Evolutionary conservation across 2,797 vertebrate genomes (phyloP), one percentile per base, ranked within the genome.

Genomic region (Ptychobarbus kaznakovi): DNA sequence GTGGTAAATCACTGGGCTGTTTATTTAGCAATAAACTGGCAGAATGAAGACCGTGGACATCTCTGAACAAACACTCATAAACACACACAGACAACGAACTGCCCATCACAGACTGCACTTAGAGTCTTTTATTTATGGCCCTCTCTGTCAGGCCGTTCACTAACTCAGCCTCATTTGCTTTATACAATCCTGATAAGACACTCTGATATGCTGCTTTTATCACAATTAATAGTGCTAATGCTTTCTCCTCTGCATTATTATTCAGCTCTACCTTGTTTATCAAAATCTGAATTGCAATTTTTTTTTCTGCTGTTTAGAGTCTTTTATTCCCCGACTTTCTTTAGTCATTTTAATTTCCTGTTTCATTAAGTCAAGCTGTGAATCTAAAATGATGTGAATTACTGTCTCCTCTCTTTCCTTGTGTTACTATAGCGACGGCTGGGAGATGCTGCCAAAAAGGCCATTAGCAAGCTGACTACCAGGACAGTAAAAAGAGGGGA

Each of bases 401-500:
- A 80, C 49, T 56, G 35, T 85, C 40, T 87, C 40, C 25, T 38
- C 68, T 75, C 77, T 66, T 91, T 90, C 87, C 93, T 61, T 91
- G 32, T 82, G 78, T 68, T 92, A 90, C 93, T 87, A 89, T 92
- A 99, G 98, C 97, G 98, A 91, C 97, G 97, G 38, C 96, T 99
- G 46, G 98, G 98, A 86, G 97, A 99, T 90, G 97, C 98, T 87
- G 98, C 98, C 25, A 99, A 98, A 93, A 99, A 98, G 94, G 98
- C 98, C 86, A 97, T 99, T 2, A 96, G 97, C 89, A 99, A 99
- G 94, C 89, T 99, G 91, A 97, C 97, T 70, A 98, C 98, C 0
- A 96, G 97, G 91, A 99, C 97, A 9, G 97, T 99, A 89, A 98
- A 97, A 92, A 97, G 97, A 92, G 98, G 98, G 40, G 98, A 99